Evolutionary conservation across 2,888 invertebrate species (phyloP).

Genomic region (Tetragonula carbonaria): DNA sequence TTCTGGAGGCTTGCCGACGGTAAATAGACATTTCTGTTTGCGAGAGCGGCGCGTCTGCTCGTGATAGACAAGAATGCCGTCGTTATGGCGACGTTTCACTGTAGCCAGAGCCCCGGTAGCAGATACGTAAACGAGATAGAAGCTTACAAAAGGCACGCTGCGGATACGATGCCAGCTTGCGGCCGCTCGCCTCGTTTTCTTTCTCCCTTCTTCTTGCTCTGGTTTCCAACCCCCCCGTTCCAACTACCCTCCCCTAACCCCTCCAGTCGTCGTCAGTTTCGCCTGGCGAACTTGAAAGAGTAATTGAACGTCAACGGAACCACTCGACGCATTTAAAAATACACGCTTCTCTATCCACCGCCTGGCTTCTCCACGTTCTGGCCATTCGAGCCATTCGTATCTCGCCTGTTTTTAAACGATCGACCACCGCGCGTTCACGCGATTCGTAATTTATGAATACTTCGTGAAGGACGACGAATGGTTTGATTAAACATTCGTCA

Average conservation of each 20-base stretch:
- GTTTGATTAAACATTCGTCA: neutral
- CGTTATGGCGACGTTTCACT: slow-evolving; percentile 67
- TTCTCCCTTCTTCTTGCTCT: slow-evolving; percentile 38
- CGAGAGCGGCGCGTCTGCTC: slow-evolving; percentile 56
- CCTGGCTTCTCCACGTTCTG: neutral
- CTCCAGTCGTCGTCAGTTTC: slow-evolving; percentile 50
- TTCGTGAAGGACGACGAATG: neutral
- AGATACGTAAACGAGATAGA: slow-evolving; percentile 80
- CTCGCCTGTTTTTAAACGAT: slow-evolving; percentile 10
- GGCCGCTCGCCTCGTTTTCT: slow-evolving; percentile 47
- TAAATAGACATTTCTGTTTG: slow-evolving; percentile 69
- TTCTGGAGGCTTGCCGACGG: slow-evolving; percentile 56
- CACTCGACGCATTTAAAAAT: slow-evolving; percentile 69
- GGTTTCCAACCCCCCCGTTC: neutral
- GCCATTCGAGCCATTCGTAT: slow-evolving; percentile 11
- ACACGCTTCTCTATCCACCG: slow-evolving; percentile 14
- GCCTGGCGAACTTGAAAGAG: slow-evolving; percentile 77
- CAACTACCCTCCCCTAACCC: neutral
- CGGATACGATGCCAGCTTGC: slow-evolving; percentile 62
- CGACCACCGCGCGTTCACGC: neutral
- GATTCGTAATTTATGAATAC: neutral
- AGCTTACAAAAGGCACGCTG: slow-evolving; percentile 77
- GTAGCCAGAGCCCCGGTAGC: slow-evolving; percentile 60
- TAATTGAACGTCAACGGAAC: slow-evolving; percentile 80
- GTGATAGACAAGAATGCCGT: slow-evolving; percentile 72